phyloP scores from a whole-genome alignment of 1,140 invertebrate genomes.

The Drosophila miranda region DNA sequence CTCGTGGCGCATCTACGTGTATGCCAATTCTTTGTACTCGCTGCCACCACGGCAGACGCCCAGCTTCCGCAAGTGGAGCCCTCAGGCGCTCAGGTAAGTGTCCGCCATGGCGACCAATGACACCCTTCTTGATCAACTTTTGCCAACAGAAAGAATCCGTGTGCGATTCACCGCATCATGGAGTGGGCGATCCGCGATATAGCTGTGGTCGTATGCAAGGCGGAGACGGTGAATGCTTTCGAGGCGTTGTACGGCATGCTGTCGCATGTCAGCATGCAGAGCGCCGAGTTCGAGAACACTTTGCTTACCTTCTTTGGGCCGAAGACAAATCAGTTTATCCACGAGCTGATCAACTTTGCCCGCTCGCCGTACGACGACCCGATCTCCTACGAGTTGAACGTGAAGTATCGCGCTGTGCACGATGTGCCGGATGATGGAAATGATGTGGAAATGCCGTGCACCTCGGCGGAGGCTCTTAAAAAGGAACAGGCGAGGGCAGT shows the following conservation, averaged over 20 bases:
- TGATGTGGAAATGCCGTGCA: background rate
- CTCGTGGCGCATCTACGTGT: conserved; percentile 56
- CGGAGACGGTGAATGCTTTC: conserved; percentile 14
- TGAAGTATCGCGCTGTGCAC: conserved; percentile 20
- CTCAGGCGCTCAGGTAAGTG: conserved; percentile 29
- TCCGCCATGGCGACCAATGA: too few species aligned
- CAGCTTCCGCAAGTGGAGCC: conserved; percentile 35
- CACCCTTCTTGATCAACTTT: background rate
- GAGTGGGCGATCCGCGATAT: conserved; percentile 57
- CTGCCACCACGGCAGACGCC: background rate
- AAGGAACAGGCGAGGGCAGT: background rate
- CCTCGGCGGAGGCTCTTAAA: background rate
- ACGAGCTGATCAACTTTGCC: conserved; percentile 94
- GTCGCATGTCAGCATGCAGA: conserved; percentile 20
- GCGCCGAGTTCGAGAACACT: conserved; percentile 11
- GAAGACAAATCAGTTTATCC: conserved; percentile 91
- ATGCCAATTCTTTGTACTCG: conserved; percentile 51
- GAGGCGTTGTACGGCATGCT: conserved; percentile 34
- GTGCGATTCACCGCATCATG: conserved; percentile 43
- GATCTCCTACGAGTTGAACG: conserved; percentile 54
- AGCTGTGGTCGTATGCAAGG: conserved; percentile 30
- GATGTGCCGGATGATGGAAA: background rate
- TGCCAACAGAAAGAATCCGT: conserved; percentile 12
- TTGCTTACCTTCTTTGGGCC: conserved; percentile 83
- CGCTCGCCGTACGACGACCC: conserved; percentile 89